Evolutionary conservation across 2,797 vertebrate genomes (phyloP).

Genomic region (Coracias cyanogaster): DNA sequence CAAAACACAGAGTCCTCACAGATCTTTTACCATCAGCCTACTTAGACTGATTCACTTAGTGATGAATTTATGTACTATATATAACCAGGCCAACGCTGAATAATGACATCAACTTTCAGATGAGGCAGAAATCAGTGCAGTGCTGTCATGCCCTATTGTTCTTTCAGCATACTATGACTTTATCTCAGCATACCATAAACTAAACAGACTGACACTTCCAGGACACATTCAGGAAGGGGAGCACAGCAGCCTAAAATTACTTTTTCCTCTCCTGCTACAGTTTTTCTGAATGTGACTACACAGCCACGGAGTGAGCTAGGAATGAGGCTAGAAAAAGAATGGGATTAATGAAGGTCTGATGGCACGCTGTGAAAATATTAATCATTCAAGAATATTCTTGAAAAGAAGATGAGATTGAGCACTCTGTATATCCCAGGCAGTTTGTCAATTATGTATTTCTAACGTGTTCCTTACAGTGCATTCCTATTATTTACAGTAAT

Average conservation of each 20-base stretch:
- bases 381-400: neutral
- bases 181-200: neutral
- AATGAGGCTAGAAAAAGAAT: neutral
- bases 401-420: neutral
- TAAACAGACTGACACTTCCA: slow-evolving; percentile 39
- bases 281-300: neutral
- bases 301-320: neutral
- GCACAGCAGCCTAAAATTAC: neutral
- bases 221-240: neutral
- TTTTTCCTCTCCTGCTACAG: neutral
- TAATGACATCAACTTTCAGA: slow-evolving; percentile 14
- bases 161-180: neutral
- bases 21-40: neutral
- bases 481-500: neutral
- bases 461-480: neutral
- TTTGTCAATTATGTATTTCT: neutral
- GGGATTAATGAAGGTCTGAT: neutral
- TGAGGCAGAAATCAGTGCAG: slow-evolving; percentile 20
- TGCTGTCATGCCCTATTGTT: slow-evolving; percentile 6
- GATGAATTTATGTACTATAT: neutral
- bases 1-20: neutral
- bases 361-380: neutral
- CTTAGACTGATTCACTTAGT: neutral
- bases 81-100: neutral
- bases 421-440: neutral